phyloP scores from a whole-genome alignment of 64 coral and sea anemone species.

The Dendrophyllia cribrosa region DNA sequence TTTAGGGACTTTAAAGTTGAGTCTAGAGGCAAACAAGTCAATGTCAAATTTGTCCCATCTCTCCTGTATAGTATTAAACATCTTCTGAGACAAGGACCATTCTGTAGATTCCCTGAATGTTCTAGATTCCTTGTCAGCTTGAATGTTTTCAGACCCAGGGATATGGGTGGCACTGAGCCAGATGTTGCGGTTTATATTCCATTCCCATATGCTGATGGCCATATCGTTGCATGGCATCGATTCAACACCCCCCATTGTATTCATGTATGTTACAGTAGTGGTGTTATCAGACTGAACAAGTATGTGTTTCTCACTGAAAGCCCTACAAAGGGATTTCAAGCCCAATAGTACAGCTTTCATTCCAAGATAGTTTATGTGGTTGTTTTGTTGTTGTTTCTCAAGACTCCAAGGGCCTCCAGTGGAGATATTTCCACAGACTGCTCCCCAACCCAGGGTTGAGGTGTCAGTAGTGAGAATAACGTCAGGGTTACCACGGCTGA shows the following conservation, averaged over 20 bases:
- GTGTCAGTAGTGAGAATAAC: slow-evolving; percentile 36
- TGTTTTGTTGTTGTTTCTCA: slow-evolving; percentile 1
- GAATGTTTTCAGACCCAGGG: slow-evolving; percentile 2
- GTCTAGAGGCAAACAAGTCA: slow-evolving; percentile 76
- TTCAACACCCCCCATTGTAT: slow-evolving; percentile 39
- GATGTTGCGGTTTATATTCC: slow-evolving; percentile 29
- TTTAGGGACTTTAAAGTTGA: too few species aligned
- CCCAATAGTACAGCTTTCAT: slow-evolving; percentile 49
- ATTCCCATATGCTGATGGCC: slow-evolving; percentile 16
- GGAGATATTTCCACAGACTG: background rate
- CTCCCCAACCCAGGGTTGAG: slow-evolving; percentile 36
- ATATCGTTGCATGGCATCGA: slow-evolving; percentile 45
- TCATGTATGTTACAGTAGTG: slow-evolving; percentile 6
- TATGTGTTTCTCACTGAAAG: slow-evolving; percentile 6
- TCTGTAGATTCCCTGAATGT: slow-evolving; percentile 22
- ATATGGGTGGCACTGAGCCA: slow-evolving; percentile 64
- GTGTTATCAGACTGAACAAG: slow-evolving; percentile 16
- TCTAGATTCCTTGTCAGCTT: slow-evolving; percentile 46
- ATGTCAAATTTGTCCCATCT: slow-evolving; percentile 21
- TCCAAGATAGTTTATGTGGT: slow-evolving; percentile 35
- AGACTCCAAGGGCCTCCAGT: slow-evolving; percentile 7
- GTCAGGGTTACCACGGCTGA: slow-evolving; percentile 40
- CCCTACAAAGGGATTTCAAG: slow-evolving; percentile 42
- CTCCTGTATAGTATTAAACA: slow-evolving; percentile 23
- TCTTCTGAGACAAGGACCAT: slow-evolving; percentile 34